Conservation (phyloP, 2,113 vertebrate genomes). For the Athene cunicularia region DNA sequence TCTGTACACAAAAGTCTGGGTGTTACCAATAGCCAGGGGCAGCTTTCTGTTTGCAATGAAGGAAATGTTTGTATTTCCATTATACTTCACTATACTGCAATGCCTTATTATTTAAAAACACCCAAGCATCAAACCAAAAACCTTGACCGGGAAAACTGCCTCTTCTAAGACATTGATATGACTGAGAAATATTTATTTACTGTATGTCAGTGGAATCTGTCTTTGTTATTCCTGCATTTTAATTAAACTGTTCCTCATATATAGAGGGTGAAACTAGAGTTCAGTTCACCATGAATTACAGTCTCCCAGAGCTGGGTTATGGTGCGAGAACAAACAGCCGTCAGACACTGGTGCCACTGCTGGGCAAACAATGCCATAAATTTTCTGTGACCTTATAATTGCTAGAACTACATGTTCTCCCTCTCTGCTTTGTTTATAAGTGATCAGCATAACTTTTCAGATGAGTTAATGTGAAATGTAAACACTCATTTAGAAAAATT, state of each 20-base stretch:
- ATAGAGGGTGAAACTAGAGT: not conserved
- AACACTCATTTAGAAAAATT: not conserved
- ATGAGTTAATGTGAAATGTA: constrained; percentile 11
- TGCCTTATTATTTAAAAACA: not conserved
- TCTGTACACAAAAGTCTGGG: not conserved
- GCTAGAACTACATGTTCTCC: not conserved
- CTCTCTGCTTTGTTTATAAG: not conserved
- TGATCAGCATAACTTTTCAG: not conserved
- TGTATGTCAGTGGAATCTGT: not conserved
- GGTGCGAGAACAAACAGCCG: not conserved
- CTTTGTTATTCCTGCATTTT: not conserved
- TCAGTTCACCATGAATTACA: not conserved
- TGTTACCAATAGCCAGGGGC: not conserved
- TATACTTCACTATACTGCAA: not conserved
- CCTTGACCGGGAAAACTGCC: not conserved
- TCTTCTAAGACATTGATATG: not conserved
- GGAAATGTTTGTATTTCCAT: not conserved
- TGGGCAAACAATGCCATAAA: not conserved
- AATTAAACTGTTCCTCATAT: not conserved
- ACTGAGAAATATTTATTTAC: not conserved
- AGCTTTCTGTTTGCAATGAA: not conserved
- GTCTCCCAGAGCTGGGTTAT: not conserved
- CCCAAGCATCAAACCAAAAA: not conserved
- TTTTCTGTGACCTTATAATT: not conserved
- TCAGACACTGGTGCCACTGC: not conserved